Percentiles rank a stretch among this genome's conserved stretches.
Evolutionary conservation across 2,797 vertebrate genomes (phyloP).

Genomic region (Meda fulgida): DNA sequence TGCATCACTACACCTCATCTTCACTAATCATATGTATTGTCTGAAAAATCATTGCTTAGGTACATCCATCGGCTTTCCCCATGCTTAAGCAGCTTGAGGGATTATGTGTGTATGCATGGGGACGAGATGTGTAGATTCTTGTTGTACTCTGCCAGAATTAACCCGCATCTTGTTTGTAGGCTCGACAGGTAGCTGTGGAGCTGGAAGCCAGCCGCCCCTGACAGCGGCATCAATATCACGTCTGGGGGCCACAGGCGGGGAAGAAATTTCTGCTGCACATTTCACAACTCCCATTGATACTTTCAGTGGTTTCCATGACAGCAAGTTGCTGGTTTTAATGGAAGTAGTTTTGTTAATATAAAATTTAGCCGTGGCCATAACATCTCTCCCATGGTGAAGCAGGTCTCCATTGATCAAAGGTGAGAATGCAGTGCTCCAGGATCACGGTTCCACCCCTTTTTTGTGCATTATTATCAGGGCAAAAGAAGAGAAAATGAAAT

Average conservation of each 20-base stretch:
- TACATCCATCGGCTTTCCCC: slow-evolving; percentile 29
- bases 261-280: slow-evolving; percentile 59
- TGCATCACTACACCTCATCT: background rate
- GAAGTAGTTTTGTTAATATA: slow-evolving; percentile 66
- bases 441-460: slow-evolving; percentile 13
- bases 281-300: slow-evolving; percentile 62
- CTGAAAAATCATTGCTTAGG: slow-evolving; percentile 32
- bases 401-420: slow-evolving; percentile 56
- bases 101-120: slow-evolving; percentile 51
- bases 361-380: slow-evolving; percentile 54
- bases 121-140: slow-evolving; percentile 54
- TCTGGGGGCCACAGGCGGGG: slow-evolving; percentile 55
- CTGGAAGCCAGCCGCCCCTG: slow-evolving; percentile 59
- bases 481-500: slow-evolving; percentile 35
- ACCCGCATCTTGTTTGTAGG: slow-evolving; percentile 59
- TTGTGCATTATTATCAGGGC: slow-evolving; percentile 12
- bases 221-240: slow-evolving; percentile 63
- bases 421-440: slow-evolving; percentile 29
- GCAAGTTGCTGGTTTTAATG: slow-evolving; percentile 62
- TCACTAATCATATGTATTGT: slow-evolving; percentile 37
- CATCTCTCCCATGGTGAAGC: slow-evolving; percentile 56
- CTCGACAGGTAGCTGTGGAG: slow-evolving; percentile 58
- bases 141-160: slow-evolving; percentile 31
- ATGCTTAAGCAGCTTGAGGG: slow-evolving; percentile 55
- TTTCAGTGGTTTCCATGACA: slow-evolving; percentile 65